Evolutionary conservation across 1,140 invertebrate genomes (phyloP), one percentile per base, ranked within the genome.

Genomic region (Zaprionus davidi): DNA sequence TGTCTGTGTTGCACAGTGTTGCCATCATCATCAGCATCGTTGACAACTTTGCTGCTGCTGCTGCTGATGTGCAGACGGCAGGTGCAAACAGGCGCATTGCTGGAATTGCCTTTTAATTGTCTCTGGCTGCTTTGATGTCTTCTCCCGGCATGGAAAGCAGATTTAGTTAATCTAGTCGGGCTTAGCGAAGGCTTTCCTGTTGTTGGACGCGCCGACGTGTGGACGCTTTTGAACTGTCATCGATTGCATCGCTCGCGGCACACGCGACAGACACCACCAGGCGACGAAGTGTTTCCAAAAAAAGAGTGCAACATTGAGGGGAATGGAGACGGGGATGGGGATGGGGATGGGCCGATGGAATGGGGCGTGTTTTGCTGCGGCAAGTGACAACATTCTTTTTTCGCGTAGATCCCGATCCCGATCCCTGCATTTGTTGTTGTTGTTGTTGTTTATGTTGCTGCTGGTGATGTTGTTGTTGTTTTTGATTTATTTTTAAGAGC

Each of bases 81-180:
- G 82, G 82, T 85, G 82, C 82, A 85, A 85, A 67, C 78, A 78
- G 73, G 38, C 81, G 78, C 81, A 84, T 85, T 71, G 78, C 70
- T 85, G 69, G 81, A 81, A 84, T 85, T 69, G 82, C 67, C 38
- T 85, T 84, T 84, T 84, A 84, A 84, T 84, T 84, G 81, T 85
- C 70, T 68, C 53, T 46, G 57, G 34, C 44, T 51, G 38, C 64
- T 44, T 80, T 81, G 78, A 64, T 70, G 65, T 66, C 20, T 22
- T 12, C 46, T 22, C 9, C 20, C 46, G 55, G 49, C 62, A 72
- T 67, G 55, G 66, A 51, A 76, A 66, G 46, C 28, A 31, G 59
- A 71, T 71, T 46, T 63, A 57, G 74, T 72, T 76, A 76, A 76
- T 71, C 69, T 57, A 71, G 69, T 31, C 69, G 6, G 60, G 68